A percentile compares a stretch with the other conserved stretches of the same genome.
Conservation (phyloP, 1,140 invertebrate genomes). For the Delia radicum region DNA sequence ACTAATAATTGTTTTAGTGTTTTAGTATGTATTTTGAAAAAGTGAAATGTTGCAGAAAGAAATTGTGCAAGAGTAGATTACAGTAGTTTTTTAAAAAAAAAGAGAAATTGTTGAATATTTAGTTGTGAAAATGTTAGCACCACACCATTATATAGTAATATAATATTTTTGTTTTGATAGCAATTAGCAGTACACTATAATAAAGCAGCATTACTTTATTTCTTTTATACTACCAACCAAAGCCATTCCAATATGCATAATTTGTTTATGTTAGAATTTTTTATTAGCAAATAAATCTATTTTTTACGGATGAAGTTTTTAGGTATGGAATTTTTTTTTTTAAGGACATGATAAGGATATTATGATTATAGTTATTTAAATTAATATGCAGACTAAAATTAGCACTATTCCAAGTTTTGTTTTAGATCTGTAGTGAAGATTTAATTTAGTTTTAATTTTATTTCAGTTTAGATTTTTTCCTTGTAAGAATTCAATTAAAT, state of each 20-base stretch:
- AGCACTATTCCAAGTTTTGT: no score
- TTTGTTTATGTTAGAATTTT: neutral
- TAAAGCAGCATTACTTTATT: neutral
- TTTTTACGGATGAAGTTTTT: neutral
- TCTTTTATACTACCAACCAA: slow-evolving; percentile 14
- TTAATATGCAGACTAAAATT: no score
- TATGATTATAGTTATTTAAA: no score
- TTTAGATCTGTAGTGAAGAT: no score
- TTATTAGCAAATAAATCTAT: neutral
- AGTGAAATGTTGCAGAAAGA: neutral
- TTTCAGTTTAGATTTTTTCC: no score
- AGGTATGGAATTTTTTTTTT: no score
- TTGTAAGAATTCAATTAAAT: no score
- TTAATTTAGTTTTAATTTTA: no score
- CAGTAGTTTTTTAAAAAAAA: neutral
- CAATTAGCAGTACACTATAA: neutral
- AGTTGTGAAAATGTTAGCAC: neutral
- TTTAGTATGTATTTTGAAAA: neutral
- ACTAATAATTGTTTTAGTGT: neutral
- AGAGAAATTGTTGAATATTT: neutral
- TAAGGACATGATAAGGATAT: no score
- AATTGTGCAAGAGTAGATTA: neutral
- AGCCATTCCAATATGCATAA: slow-evolving; percentile 20
- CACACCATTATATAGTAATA: slow-evolving; percentile 3
- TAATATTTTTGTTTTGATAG: neutral